Evolutionary conservation across 2,888 invertebrate genomes (phyloP), one percentile per base, ranked within the genome.

Genomic region (Drosophila neonasuta): DNA sequence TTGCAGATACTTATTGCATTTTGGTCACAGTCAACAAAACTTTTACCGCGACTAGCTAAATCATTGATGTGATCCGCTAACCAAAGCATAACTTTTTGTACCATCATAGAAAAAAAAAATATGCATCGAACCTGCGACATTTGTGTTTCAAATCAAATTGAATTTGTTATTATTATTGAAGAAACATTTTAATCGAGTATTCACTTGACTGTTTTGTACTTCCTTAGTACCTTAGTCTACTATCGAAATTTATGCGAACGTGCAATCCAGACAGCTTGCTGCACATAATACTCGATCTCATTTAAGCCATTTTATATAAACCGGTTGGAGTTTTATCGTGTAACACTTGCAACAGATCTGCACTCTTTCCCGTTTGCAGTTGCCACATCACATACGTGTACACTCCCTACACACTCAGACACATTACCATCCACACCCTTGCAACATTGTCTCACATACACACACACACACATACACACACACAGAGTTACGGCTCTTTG

Each of bases 1-100:
- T 24, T 24, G 32, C 60, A 60, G 10, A 24, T 54, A 29, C 45
- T 41, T 55, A 32, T 49, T 34, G 56, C 49, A 56, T 17, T 48
- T 42, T 36, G 17, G 30, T 2, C 34, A 34, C 24, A 29, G 29
- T 29, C 8, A 29, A 36, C 29, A 17, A 29, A 17, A 8, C 10
- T 36, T 29, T 5, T 36, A 44, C 1, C 5, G 20, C 44, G 1
- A 5, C 5, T 11, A 8, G 39, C 8, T 8, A 15, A 15, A 15
- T 10, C 17, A 54, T n/a, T 32, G 8, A n/a, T 13, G 9, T 6
- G 17, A 24, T 48, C 34, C 34, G 5, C 6, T 5, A 36, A n/a
- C n/a, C 5, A 24, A 32, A 32, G 2, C 4, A 11, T 34, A 36
- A 5, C 2, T 5, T 5, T n/a, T n/a, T 0, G 3, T 2, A 1